Evolutionary conservation across 1,140 invertebrate species (phyloP), one percentile per base, ranked within the genome.

Genomic region (Muscidifurax raptorellus): DNA sequence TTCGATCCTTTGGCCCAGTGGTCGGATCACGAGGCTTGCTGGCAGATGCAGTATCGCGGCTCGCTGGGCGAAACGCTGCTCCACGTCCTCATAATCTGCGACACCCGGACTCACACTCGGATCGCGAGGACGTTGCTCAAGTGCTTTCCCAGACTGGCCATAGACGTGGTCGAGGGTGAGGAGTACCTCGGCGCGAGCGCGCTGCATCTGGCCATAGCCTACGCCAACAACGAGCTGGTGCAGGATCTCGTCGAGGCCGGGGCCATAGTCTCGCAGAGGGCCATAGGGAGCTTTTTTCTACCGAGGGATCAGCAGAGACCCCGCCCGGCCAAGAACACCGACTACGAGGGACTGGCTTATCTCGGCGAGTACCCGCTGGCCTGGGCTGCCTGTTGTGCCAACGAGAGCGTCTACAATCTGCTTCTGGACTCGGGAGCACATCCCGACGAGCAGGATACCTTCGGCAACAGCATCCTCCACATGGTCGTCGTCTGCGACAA

Each of bases 401-500:
- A 99, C 91, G 98, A 99, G 92, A 97, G 97, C 74, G 98, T 99
- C n/a, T 99, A 99, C 92, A 99, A 99, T 93, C 94, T 99, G 71
- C 94, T 99, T 0, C 94, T 99, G 18, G 98, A 99, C 84, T 95
- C 95, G 74, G 97, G 97, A 18, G 98, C 98, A 0, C 96, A 99
- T 94, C 98, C 98, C 0, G 98, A 99, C 91, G 93, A 95, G 1
- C 97, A 98, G 90, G 98, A 99, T 90, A 96, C 95, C 0, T 98
- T 98, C 89, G 97, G 97, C 7, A 99, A 99, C 90, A 99, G 98
- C 95, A 98, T 99, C 79, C 93, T 99, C 7, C 99, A 99, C 91
- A 99, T 99, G 98, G 97, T 99, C 18, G 99, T 99, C 0, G 98
- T 99, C 80, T 96, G 97, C 89, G 97, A 99, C 91, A 99, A 99